Base-by-base conservation (phyloP, 2,113 vertebrate species). In the Craseonycteris thonglongyai region DNA sequence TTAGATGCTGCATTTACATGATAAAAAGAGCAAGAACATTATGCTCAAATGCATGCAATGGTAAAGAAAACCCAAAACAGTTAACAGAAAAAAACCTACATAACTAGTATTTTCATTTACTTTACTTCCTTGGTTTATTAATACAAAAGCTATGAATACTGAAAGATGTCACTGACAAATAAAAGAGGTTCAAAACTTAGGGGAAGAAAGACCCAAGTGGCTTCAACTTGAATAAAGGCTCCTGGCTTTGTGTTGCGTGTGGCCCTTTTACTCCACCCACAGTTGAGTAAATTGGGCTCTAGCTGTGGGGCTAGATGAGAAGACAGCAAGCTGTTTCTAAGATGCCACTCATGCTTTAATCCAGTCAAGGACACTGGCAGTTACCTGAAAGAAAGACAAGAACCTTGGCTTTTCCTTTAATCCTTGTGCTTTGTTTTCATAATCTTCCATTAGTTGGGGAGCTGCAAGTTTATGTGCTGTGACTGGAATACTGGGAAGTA, bases 51-150 rank as follows among this genome's bases (percentile, higher is more conserved):
- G 72, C 40, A 88, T 51, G 71, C 9, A 56, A 3, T 85, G 80
- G 30, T 72, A 80, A 90, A 91, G 58, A 89, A 92, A 89, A 74
- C 33, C 58, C 28, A 56, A 7, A 93, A 92, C 9, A 92, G 45
- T 94, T 76, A 95, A 51, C 16, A 42, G 51, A 74, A 45, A 59
- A 71, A 83, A 54, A 30, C 28, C 40, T 38, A 65, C 12, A 38
- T 42, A 88, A 96, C 59, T 59, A 56, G 11, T 9, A 72, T 51
- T 26, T 81, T 63, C 26, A 63, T 65, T 82, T 69, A 79, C 14
- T 86, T 83, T 87, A 74, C 33, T 51, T 66, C 61, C 78, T 78
- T 59, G 56, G 61, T 90, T 96, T 91, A 84, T 38, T n/a, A n/a
- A n/a, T n/a, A n/a, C n/a, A 68, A 87, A 82, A 63, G 51, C 72